Evolutionary conservation across 2,797 vertebrate genomes (phyloP).

Genomic region (Geotrypetes seraphini): DNA sequence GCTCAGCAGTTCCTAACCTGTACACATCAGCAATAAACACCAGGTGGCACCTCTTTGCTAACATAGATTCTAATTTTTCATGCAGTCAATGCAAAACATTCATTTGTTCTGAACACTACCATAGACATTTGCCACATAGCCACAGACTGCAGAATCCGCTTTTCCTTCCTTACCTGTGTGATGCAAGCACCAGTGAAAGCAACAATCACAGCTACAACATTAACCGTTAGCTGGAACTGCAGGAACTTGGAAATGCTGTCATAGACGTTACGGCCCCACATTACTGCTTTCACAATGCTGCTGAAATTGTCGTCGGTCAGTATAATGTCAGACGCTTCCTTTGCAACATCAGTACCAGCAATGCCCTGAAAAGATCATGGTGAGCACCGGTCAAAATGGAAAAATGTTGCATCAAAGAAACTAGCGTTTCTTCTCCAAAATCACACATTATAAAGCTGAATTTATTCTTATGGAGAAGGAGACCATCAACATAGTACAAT

Average conservation of each 20-base stretch:
- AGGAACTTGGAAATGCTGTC: slow-evolving; percentile 97
- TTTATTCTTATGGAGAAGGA: too few relatives aligned
- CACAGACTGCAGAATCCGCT: too few relatives aligned
- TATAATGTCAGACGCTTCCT: slow-evolving; percentile 96
- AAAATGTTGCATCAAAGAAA: too few relatives aligned
- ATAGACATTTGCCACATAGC: too few relatives aligned
- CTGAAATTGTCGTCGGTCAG: slow-evolving; percentile 94
- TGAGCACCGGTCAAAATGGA: too few relatives aligned
- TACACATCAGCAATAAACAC: too few relatives aligned
- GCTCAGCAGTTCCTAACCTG: too few relatives aligned
- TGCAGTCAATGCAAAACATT: neutral
- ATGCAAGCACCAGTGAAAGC: slow-evolving; percentile 95
- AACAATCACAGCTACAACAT: slow-evolving; percentile 92
- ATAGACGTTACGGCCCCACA: slow-evolving; percentile 96
- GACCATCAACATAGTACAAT: too few relatives aligned
- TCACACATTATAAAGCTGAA: too few relatives aligned
- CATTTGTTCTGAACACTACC: neutral
- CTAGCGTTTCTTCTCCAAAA: too few relatives aligned
- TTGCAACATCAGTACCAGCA: slow-evolving; percentile 93
- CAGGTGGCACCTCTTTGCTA: too few relatives aligned
- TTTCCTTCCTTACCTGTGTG: slow-evolving; percentile 86
- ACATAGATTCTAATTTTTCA: too few relatives aligned
- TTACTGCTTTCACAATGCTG: slow-evolving; percentile 95
- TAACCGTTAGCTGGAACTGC: slow-evolving; percentile 96
- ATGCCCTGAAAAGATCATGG: slow-evolving; percentile 79